phyloP scores from a whole-genome alignment of 2,888 invertebrate species.

The Athripsodes cinereus region DNA sequence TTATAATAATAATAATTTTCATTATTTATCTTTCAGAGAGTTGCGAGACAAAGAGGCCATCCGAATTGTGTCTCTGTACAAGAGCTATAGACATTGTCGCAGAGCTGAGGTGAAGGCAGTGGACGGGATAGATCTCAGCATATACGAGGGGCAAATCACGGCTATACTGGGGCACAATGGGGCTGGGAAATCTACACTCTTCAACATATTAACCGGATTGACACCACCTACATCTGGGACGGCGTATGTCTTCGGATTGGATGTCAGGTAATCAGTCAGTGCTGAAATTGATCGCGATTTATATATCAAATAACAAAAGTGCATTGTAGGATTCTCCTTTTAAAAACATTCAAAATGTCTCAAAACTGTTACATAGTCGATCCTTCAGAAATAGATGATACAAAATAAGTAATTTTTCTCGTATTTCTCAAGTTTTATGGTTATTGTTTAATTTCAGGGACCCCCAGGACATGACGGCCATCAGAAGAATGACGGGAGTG shows the following conservation, averaged over 20 bases:
- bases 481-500: slow-evolving; percentile 77
- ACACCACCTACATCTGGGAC: slow-evolving; percentile 68
- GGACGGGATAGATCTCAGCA: slow-evolving; percentile 71
- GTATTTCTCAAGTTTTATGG: not conserved
- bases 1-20: too few species aligned
- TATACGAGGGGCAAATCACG: slow-evolving; percentile 82
- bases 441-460: slow-evolving; percentile 43
- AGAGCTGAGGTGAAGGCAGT: slow-evolving; percentile 66
- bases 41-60: slow-evolving; percentile 71
- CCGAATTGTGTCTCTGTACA: slow-evolving; percentile 65
- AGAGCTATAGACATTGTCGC: slow-evolving; percentile 64
- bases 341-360: too few species aligned
- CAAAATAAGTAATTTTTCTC: too few species aligned
- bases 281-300: too few species aligned
- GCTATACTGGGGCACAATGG: slow-evolving; percentile 83
- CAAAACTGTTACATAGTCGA: too few species aligned
- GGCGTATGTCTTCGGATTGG: slow-evolving; percentile 68
- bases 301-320: too few species aligned
- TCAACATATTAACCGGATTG: slow-evolving; percentile 80
- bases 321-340: too few species aligned
- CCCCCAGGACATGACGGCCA: slow-evolving; percentile 68
- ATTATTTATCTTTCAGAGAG: slow-evolving; percentile 42
- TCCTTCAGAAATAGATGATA: too few species aligned
- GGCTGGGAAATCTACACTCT: slow-evolving; percentile 80
- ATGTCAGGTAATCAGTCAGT: slow-evolving; percentile 59